These are phyloP conservation scores for Thunnus thynnus DNA, from an alignment of 2,113 vertebrate genomes.

Conservation along the genomic window DNA sequence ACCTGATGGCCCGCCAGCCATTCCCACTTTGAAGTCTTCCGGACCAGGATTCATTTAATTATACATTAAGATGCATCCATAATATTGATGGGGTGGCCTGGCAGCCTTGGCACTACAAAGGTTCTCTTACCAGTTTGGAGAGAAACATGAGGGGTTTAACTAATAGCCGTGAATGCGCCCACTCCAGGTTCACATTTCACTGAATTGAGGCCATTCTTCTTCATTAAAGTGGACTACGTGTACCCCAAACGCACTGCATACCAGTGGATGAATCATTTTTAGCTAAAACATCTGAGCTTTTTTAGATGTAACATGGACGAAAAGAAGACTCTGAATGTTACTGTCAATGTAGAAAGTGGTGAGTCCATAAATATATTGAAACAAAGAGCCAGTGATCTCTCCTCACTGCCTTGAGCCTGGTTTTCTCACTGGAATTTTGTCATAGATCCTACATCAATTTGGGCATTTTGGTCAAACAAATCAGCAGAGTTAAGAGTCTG, in stretches of 20 bases:
- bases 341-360: conserved; percentile 45
- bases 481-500: conserved; percentile 72
- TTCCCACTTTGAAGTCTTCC: conserved; percentile 77
- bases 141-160: conserved; percentile 64
- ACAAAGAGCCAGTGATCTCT: conserved; percentile 55
- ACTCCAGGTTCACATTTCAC: conserved; percentile 74
- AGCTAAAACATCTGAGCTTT: conserved; percentile 44
- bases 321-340: conserved; percentile 28
- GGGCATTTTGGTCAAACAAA: conserved; percentile 75
- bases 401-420: conserved; percentile 31
- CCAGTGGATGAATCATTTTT: conserved; percentile 46
- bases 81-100: conserved; percentile 78
- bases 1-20: conserved; percentile 60
- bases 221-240: conserved; percentile 62
- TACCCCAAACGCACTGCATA: conserved; percentile 38
- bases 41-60: conserved; percentile 79
- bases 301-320: conserved; percentile 19
- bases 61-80: conserved; percentile 79
- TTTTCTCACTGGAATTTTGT: conserved; percentile 68
- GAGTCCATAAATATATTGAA: conserved; percentile 45
- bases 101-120: conserved; percentile 78
- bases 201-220: conserved; percentile 75
- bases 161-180: conserved; percentile 64
- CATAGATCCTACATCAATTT: conserved; percentile 64
- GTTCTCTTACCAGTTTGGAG: conserved; percentile 59